Percentiles rank a stretch among this genome's conserved stretches.
Evolutionary conservation across 2,888 invertebrate genomes (phyloP).

Genomic region (Drosophila barbarae): DNA sequence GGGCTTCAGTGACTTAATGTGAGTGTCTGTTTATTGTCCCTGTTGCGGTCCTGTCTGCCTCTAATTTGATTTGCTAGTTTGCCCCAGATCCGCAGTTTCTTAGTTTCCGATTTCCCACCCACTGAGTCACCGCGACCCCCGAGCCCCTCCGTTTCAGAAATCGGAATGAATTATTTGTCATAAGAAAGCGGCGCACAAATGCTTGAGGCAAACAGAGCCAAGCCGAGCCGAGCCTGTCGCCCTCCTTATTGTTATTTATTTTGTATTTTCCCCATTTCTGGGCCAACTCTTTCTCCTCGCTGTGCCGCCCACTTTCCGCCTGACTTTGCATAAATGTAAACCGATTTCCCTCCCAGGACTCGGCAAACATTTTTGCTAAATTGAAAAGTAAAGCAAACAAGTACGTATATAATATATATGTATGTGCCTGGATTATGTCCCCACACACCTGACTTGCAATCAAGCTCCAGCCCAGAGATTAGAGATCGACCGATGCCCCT

Average conservation of each 20-base stretch:
- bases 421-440: slow-evolving; percentile 5
- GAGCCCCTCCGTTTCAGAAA: not conserved
- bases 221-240: not conserved
- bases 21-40: slow-evolving; percentile 15
- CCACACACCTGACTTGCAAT: slow-evolving; percentile 27
- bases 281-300: slow-evolving; percentile 27
- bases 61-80: slow-evolving; percentile 41
- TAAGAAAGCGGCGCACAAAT: slow-evolving; percentile 29
- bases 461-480: slow-evolving; percentile 32
- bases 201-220: slow-evolving; percentile 19
- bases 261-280: slow-evolving; percentile 24
- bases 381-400: slow-evolving; percentile 42
- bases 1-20: slow-evolving; percentile 11
- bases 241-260: slow-evolving; percentile 3
- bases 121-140: not conserved
- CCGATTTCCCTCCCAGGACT: slow-evolving; percentile 39
- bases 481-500: slow-evolving; percentile 10
- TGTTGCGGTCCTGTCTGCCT: slow-evolving; percentile 22
- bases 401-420: not conserved
- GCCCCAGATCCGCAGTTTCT: slow-evolving; percentile 16
- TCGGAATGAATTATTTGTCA: slow-evolving; percentile 41
- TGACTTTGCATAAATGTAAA: slow-evolving; percentile 40
- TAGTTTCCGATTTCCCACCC: slow-evolving; percentile 12
- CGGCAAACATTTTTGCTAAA: slow-evolving; percentile 40
- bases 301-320: slow-evolving; percentile 21